phyloP scores from a whole-genome alignment of 2,888 invertebrate species.

The Spodoptera picta region DNA sequence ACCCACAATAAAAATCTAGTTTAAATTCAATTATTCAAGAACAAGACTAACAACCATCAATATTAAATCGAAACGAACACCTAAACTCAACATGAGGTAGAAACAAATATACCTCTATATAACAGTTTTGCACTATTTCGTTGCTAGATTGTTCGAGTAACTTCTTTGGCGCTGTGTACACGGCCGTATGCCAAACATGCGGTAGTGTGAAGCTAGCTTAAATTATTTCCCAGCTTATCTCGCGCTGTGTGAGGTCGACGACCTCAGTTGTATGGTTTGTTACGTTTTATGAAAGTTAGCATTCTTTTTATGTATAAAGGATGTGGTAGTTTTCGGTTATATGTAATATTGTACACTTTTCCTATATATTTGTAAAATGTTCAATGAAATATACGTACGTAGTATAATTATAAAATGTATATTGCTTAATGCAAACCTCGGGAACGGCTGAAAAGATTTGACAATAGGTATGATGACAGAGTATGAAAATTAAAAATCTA shows the following conservation, averaged over 20 bases:
- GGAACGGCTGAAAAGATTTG: too few relatives aligned
- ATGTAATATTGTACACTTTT: too few relatives aligned
- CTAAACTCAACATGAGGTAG: background rate
- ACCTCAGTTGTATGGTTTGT: constrained; percentile 4
- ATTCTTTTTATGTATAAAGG: background rate
- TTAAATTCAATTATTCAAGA: too few relatives aligned
- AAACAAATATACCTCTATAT: background rate
- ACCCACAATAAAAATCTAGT: too few relatives aligned
- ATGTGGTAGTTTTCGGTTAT: background rate
- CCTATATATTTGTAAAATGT: too few relatives aligned
- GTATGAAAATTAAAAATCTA: too few relatives aligned
- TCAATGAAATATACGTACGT: too few relatives aligned
- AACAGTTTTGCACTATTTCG: background rate
- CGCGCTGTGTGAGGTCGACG: constrained; percentile 12
- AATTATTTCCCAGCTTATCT: constrained; percentile 19
- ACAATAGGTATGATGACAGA: too few relatives aligned
- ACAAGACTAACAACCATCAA: too few relatives aligned
- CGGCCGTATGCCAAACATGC: constrained; percentile 27
- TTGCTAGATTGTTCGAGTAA: constrained; percentile 3
- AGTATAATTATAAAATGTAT: too few relatives aligned
- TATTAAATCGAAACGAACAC: too few relatives aligned
- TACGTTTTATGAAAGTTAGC: background rate
- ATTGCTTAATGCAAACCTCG: too few relatives aligned
- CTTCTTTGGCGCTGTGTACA: constrained; percentile 27
- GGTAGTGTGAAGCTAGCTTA: constrained; percentile 8